These are phyloP conservation scores for Hydropotes inermis DNA, from an alignment of 2,113 vertebrate genomes.

Conservation along the genomic window DNA sequence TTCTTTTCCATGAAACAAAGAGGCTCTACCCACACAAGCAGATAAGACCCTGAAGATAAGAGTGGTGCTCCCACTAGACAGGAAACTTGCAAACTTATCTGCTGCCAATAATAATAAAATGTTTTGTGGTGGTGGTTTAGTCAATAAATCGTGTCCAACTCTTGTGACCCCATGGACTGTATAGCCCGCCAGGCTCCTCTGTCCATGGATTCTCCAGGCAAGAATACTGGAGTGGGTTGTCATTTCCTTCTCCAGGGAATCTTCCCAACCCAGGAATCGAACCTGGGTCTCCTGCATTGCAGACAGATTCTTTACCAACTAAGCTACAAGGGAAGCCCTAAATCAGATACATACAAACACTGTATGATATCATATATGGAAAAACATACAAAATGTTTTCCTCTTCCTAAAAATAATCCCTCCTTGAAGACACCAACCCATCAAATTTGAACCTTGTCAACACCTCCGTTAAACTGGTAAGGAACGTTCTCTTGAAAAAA, in stretches of 20 bases:
- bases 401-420: neutral
- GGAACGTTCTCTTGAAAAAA: neutral
- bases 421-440: neutral
- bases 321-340: neutral
- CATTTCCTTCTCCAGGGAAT: neutral
- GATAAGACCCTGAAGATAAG: neutral
- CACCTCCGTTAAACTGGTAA: neutral
- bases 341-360: neutral
- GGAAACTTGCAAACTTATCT: neutral
- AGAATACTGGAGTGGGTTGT: neutral
- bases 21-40: neutral
- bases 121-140: neutral
- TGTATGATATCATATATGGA: neutral
- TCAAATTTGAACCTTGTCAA: neutral
- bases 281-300: neutral
- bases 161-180: neutral
- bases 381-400: neutral
- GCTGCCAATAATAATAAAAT: neutral
- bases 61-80: neutral
- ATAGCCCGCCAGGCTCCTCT: neutral
- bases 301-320: neutral
- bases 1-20: neutral
- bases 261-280: neutral
- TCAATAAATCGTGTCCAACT: neutral
- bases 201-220: neutral